Percentiles rank a stretch among this genome's conserved stretches.
phyloP scores from a whole-genome alignment of 2,888 invertebrate species.

The Conus canariensis region DNA sequence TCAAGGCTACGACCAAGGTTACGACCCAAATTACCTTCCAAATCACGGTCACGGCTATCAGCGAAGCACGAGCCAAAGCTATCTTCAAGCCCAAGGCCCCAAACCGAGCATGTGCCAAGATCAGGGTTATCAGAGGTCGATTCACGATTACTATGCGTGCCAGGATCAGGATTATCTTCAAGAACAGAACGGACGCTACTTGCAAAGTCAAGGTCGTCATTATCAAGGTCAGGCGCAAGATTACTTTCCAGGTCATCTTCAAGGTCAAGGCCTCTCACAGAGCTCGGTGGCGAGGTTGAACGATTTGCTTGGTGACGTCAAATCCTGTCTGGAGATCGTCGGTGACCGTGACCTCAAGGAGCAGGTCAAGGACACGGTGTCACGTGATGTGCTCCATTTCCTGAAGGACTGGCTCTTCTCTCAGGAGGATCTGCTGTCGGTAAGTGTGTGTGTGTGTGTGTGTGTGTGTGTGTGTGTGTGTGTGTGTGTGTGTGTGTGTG shows the following conservation, averaged over 20 bases:
- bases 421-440: conserved; percentile 33
- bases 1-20: not conserved
- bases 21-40: not conserved
- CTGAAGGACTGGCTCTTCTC: conserved; percentile 38
- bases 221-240: not conserved
- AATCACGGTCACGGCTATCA: not conserved
- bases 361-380: conserved; percentile 19
- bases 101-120: not conserved
- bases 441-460: conserved; percentile 11
- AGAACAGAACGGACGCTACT: not conserved
- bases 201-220: not conserved
- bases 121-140: not conserved
- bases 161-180: not conserved
- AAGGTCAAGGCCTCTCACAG: conserved; percentile 3
- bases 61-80: not conserved
- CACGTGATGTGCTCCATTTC: conserved; percentile 32
- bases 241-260: not conserved
- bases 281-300: not conserved
- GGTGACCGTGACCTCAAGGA: conserved; percentile 29
- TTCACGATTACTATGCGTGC: no score
- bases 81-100: not conserved
- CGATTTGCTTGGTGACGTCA: conserved; percentile 31
- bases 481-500: no score
- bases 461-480: no score
- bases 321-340: conserved; percentile 13